These are phyloP conservation scores for Drosophila prolongata DNA, from an alignment of 2,888 invertebrate species.

Conservation along the genomic window DNA sequence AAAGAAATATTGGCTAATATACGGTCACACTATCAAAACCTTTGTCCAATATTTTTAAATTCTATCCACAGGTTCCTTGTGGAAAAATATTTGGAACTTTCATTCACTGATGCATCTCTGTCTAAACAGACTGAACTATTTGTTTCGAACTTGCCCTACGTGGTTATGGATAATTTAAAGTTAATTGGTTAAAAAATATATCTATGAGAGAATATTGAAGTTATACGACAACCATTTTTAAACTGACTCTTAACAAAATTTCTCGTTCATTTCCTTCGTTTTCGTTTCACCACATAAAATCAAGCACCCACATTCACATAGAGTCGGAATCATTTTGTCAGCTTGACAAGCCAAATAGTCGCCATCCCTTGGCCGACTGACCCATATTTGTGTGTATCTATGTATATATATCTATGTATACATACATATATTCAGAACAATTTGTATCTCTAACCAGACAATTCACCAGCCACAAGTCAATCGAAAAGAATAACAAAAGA, in stretches of 20 bases:
- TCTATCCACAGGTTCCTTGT: too few relatives aligned
- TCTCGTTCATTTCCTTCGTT: background rate
- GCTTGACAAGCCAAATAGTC: constrained; percentile 21
- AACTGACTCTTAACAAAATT: background rate
- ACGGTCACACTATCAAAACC: too few relatives aligned
- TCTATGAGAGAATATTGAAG: background rate
- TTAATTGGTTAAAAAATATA: background rate
- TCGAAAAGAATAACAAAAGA: constrained; percentile 31
- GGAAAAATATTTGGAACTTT: too few relatives aligned
- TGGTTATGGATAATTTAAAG: too few relatives aligned
- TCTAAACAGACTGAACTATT: too few relatives aligned
- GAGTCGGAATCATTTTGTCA: constrained; percentile 28
- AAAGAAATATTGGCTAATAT: too few relatives aligned
- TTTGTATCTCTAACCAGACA: constrained; percentile 20
- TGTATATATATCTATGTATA: constrained; percentile 8
- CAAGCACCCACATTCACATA: background rate
- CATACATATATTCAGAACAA: constrained; percentile 5
- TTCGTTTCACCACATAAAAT: constrained; percentile 17
- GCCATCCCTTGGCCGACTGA: constrained; percentile 29
- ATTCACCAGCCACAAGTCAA: constrained; percentile 34
- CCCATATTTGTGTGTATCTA: constrained; percentile 16
- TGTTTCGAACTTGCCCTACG: too few relatives aligned
- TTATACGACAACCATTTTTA: too few relatives aligned
- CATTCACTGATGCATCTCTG: too few relatives aligned
- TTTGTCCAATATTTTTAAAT: too few relatives aligned